Evolutionary conservation across 2,888 invertebrate genomes (phyloP), one percentile per base, ranked within the genome.

Genomic region (Ethmia dodecea): DNA sequence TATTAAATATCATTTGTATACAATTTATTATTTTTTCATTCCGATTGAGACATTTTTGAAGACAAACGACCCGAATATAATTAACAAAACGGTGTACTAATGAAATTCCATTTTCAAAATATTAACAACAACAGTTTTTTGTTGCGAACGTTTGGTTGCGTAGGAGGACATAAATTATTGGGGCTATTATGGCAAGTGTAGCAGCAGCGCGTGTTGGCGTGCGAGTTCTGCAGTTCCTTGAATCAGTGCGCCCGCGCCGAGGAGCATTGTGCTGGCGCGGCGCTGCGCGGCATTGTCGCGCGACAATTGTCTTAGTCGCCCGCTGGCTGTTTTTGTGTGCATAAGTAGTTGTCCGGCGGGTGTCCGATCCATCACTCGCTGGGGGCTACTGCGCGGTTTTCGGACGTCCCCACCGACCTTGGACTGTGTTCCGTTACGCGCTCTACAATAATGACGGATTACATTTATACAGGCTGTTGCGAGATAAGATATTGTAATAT

Each of bases 331-430:
- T 12, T 26, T 26, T 26, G 26, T 26, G 11, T 64, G 67, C 66
- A 68, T 68, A 64, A 60, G 69, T 61, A 63, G 68, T 62, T 36
- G 45, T 51, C 45, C 45, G 42, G 45, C 43, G 41, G 44, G 42
- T 39, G 42, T 29, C 40, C 49, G 60, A 72, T 75, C 70, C 65
- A 72, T 73, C 77, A 67, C 62, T 49, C 48, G 52, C 46, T 55
- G 65, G 65, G 58, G 53, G 78, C 80, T 80, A 79, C 80, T 71
- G 80, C 71, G 71, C 66, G 80, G 80, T 75, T 64, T 31, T 8
- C 2, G 25, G 33, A 35, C 35, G 37, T 18, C 27, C 28, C 34
- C 33, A 31, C 20, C 46, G 49, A 40, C 48, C 49, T 52, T 48
- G 38, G 42, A 36, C 34, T 45, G 40, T 44, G 43, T 42, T 47